Evolutionary conservation across 2,888 invertebrate genomes (phyloP), one percentile per base, ranked within the genome.

Genomic region (Autographa gamma): DNA sequence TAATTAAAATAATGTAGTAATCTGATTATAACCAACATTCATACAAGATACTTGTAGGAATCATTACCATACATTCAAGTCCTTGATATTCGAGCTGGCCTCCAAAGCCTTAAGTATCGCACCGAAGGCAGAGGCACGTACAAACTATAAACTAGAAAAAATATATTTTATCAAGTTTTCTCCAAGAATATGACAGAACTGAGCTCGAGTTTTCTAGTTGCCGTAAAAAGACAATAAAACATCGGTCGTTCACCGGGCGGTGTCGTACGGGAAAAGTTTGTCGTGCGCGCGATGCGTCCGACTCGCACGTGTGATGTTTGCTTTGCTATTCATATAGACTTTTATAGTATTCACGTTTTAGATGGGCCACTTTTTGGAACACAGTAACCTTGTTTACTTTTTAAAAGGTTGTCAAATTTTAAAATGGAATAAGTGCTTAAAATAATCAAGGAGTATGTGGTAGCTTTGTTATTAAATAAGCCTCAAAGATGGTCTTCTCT

Each of bases 221-320:
- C 80, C 84, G 77, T 82, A 82, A 83, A 83, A 83, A 74, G 73
- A 82, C 80, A 84, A 84, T 84, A 84, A 80, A 83, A 78, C 72
- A 82, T 77, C 71, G 80, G 64, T 74, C 78, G 72, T 80, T 79
- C 76, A 76, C 81, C 73, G 73, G 76, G 71, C 76, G 60, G 41
- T 69, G 68, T 71, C 74, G 75, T 76, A 72, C 73, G 73, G 79
- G 81, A 54, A 71, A 81, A 82, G 60, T 80, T 81, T 56, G 65
- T 41, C 68, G 69, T 82, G 31, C 64, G 83, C 61, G 73, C 31
- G 48, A 25, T 14, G 13, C 14, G 43, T 60, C 16, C 13, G 34
- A 61, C 73, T 81, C 84, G 81, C 74, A 74, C 63, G 66, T 63
- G 76, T 72, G 11, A 31, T 48, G 48, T 7, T 59, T n/a, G 6